Conservation (phyloP, 2,113 vertebrate genomes). For the Lepidothrix coronata region DNA sequence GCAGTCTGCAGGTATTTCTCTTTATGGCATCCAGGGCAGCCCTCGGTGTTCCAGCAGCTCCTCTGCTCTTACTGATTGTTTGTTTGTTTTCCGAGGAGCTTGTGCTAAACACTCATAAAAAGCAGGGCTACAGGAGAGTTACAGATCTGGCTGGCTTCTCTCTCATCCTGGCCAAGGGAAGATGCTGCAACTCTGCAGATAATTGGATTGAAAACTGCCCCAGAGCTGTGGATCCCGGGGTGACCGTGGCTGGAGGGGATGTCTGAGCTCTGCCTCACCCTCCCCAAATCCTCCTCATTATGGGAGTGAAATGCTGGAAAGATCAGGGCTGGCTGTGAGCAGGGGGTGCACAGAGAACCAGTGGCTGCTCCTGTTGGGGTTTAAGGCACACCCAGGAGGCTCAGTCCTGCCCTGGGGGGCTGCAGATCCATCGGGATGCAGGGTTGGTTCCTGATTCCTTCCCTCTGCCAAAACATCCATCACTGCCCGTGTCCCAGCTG, state of each 20-base stretch:
- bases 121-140: background rate
- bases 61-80: background rate
- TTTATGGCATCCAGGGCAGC: background rate
- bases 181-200: background rate
- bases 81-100: background rate
- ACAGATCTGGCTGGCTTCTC: background rate
- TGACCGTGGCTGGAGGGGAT: background rate
- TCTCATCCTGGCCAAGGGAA: background rate
- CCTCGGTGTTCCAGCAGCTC: background rate
- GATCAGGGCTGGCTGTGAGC: background rate
- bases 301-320: background rate
- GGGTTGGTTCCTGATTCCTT: background rate
- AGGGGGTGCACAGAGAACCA: rapidly evolving
- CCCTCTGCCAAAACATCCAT: background rate
- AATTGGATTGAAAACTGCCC: background rate
- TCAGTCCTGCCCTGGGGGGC: background rate
- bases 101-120: background rate
- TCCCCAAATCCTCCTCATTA: rapidly evolving
- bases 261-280: background rate
- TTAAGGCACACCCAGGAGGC: background rate
- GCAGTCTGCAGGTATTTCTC: background rate
- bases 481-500: rapidly evolving
- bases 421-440: background rate
- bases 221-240: background rate
- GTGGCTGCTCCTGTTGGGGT: background rate